Evolutionary conservation across 2,113 vertebrate species (phyloP).

Genomic region (Neogale vison): DNA sequence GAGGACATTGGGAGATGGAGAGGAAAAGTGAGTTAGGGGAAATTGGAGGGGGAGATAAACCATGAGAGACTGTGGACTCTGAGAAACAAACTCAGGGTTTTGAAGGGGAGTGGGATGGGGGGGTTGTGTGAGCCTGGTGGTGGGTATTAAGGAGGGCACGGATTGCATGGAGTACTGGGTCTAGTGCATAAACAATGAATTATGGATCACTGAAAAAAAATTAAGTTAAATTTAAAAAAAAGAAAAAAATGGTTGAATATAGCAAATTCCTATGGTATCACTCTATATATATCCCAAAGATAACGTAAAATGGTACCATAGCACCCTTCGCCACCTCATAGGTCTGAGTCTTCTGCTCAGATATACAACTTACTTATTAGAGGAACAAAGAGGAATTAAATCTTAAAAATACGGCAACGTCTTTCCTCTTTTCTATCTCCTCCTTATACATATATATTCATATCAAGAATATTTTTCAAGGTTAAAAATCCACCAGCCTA

Average conservation of each 20-base stretch:
- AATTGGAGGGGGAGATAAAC: too few species aligned
- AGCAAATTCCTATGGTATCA: not conserved
- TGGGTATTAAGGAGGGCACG: too few species aligned
- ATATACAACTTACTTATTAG: not conserved
- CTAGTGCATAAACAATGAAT: too few species aligned
- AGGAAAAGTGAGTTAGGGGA: too few species aligned
- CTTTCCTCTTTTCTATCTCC: not conserved
- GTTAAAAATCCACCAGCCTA: slow-evolving; percentile 16
- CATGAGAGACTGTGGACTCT: too few species aligned
- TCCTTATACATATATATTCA: not conserved
- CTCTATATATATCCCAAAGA: not conserved
- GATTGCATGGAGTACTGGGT: too few species aligned
- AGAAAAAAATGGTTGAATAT: not conserved
- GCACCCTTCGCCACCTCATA: not conserved
- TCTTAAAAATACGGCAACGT: not conserved
- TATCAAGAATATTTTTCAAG: not conserved
- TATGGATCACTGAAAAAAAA: too few species aligned
- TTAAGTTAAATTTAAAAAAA: too few species aligned
- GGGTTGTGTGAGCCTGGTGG: too few species aligned
- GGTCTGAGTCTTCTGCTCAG: not conserved
- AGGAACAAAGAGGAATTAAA: not conserved
- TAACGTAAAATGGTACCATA: not conserved
- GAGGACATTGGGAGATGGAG: too few species aligned
- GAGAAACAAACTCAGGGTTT: too few species aligned
- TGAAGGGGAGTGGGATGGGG: too few species aligned